Evolutionary conservation across 2,113 vertebrate species (phyloP).

Genomic region (Meles meles): DNA sequence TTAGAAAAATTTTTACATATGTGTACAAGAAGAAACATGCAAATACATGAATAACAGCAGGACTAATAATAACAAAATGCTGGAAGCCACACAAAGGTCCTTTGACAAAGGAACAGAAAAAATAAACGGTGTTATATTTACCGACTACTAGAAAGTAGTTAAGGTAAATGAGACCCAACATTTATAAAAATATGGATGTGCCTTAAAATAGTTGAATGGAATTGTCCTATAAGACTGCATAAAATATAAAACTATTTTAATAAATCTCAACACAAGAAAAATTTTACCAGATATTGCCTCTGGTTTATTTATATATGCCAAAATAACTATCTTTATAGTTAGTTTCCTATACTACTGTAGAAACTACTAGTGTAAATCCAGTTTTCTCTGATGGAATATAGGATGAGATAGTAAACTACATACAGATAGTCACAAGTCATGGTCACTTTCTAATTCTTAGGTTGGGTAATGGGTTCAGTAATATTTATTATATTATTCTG

Average conservation of each 20-base stretch:
- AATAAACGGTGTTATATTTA: background rate
- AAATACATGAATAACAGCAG: background rate
- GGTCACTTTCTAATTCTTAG: background rate
- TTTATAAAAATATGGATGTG: background rate
- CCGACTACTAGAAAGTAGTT: background rate
- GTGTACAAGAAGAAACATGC: background rate
- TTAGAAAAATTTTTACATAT: background rate
- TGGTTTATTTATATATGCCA: background rate
- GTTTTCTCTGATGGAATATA: background rate
- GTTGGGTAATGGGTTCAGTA: background rate
- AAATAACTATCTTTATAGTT: background rate
- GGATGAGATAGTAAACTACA: background rate
- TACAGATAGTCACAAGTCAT: background rate
- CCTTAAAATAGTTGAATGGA: background rate
- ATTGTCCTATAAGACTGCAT: background rate
- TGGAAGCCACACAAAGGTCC: background rate
- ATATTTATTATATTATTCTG: background rate
- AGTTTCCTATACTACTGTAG: background rate
- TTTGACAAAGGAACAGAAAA: background rate
- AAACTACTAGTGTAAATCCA: background rate
- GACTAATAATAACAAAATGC: background rate
- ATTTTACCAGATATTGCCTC: background rate
- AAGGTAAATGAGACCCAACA: background rate
- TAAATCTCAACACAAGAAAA: background rate
- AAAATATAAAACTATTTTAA: background rate